Base-by-base conservation (phyloP, 2,797 vertebrate genomes). In the Botia almorhae region DNA sequence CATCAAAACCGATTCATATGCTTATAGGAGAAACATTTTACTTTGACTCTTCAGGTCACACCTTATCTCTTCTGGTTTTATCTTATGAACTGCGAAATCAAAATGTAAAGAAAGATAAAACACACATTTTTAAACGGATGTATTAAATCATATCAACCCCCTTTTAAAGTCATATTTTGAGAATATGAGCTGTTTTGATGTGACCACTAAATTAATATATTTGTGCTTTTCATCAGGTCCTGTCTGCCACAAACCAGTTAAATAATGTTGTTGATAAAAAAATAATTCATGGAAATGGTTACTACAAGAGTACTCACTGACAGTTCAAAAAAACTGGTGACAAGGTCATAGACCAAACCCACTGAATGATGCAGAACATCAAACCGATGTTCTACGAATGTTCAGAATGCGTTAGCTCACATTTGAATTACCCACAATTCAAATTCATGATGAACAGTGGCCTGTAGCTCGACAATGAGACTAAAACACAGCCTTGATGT, bases 11-110 rank as follows among this genome's bases (percentile, higher is more conserved):
- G 14, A 56, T 53, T 81, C 81, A 73, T 71, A 81, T 84, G 85
- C 83, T 78, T 84, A 85, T 53, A 85, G 61, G 60, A 78, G 63
- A 69, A 78, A 81, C 69, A 67, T 71, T 83, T 68, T 87, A 83
- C 85, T 87, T 85, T 7, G 74, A 8, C 46, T 78, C 29, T 74
- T 56, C 78, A 69, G 78, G 67, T 72, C 73, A 65, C 69, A 80
- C 71, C 73, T 72, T 68, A 64, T 71, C 60, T 80, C 79, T 46
- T 68, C 85, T 43, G 80, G 58, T 58, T 80, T 84, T 77, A 79
- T 82, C 82, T 72, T 81, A 82, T 69, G 75, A 78, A 83, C 85
- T 81, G 85, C 50, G 55, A 84, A 82, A 82, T 84, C 56, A 74
- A 46, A 46, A 46, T 10, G 43, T 46, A 46, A 46, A 46, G 43